These are phyloP conservation scores for Microtus richardsoni DNA, from an alignment of 2,113 vertebrate species.

Conservation along the genomic window DNA sequence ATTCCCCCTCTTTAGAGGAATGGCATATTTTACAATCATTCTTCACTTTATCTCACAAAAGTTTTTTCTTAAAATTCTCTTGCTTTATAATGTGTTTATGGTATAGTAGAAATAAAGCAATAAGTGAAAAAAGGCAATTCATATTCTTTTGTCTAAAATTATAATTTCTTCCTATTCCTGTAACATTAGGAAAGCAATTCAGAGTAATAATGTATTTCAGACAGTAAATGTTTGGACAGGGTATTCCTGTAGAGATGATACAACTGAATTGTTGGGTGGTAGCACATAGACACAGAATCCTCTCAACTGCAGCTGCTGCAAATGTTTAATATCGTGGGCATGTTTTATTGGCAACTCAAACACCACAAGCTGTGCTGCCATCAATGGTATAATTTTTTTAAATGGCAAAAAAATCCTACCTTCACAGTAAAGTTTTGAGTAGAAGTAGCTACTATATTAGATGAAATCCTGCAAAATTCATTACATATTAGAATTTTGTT, in stretches of 20 bases:
- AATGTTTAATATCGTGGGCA: not conserved
- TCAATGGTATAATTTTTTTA: not conserved
- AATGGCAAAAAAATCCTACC: not conserved
- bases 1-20: not conserved
- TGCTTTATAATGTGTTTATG: not conserved
- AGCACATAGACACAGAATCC: not conserved
- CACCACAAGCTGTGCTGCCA: not conserved
- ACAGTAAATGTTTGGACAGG: conserved; percentile 42
- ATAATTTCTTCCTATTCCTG: not conserved
- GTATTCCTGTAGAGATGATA: not conserved
- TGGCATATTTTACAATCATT: not conserved
- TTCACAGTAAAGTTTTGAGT: conserved; percentile 18
- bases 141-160: not conserved
- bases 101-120: conserved; percentile 13
- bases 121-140: not conserved
- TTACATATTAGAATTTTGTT: not conserved
- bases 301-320: not conserved
- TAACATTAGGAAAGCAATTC: not conserved
- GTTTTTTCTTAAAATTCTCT: conserved; percentile 25
- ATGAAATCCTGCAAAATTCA: conserved; percentile 8
- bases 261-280: conserved; percentile 3
- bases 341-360: conserved; percentile 55
- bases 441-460: not conserved
- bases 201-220: not conserved
- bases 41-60: not conserved